Percentiles rank a stretch among this genome's conserved stretches.
These are phyloP conservation scores for Blennius ocellaris DNA, from an alignment of 2,113 vertebrate genomes.

Conservation along the genomic window DNA sequence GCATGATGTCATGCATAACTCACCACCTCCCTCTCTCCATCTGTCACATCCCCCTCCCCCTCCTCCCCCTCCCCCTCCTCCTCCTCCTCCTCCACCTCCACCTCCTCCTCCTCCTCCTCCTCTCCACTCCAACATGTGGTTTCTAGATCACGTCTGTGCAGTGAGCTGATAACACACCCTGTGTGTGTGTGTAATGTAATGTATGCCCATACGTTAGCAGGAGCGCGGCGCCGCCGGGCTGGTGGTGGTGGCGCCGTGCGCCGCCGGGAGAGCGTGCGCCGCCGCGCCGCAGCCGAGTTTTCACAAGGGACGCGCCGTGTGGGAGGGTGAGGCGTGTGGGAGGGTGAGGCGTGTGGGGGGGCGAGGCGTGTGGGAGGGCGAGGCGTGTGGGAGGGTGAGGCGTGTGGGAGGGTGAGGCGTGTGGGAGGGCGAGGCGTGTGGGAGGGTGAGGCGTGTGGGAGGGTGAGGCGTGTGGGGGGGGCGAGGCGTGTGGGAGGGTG, in stretches of 20 bases:
- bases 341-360: too few relatives aligned
- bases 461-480: too few relatives aligned
- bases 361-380: too few relatives aligned
- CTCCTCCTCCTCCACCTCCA: neutral
- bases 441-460: too few relatives aligned
- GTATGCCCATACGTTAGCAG: constrained; percentile 19
- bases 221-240: neutral
- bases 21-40: constrained; percentile 37
- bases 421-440: too few relatives aligned
- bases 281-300: constrained; percentile 27
- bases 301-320: too few relatives aligned
- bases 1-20: constrained; percentile 20
- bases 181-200: neutral
- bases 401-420: too few relatives aligned
- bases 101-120: constrained; percentile 3
- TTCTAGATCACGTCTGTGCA: constrained; percentile 2
- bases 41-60: constrained; percentile 40
- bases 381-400: too few relatives aligned
- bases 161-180: constrained; percentile 18
- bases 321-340: too few relatives aligned
- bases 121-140: constrained; percentile 26
- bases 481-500: too few relatives aligned
- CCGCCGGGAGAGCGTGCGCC: constrained; percentile 2
- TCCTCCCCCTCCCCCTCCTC: constrained; percentile 3
- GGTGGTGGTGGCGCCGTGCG: constrained; percentile 18